Percentiles rank a stretch among this genome's conserved stretches.
Evolutionary conservation across 2,113 vertebrate species (phyloP).

Genomic region (Rynchops niger): DNA sequence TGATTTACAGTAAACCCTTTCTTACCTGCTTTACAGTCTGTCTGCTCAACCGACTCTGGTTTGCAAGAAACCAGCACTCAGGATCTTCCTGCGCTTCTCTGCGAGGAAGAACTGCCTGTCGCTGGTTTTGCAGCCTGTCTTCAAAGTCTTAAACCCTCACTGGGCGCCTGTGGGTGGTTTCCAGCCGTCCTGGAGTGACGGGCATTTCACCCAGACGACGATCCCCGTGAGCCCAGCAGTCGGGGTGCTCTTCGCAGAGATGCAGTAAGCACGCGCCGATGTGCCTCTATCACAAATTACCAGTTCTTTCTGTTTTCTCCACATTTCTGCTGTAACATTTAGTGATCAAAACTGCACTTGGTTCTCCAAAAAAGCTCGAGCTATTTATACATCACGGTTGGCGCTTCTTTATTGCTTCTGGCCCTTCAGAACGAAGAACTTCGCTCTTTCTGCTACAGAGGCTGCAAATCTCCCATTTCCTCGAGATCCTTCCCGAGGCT

Average conservation of each 20-base stretch:
- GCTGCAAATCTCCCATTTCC: neutral
- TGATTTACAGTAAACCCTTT: neutral
- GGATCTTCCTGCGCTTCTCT: neutral
- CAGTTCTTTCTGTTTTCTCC: neutral
- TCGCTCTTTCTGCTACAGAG: neutral
- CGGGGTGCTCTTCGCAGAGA: neutral
- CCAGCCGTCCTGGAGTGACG: neutral
- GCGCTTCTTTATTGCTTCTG: neutral
- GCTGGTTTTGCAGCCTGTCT: neutral
- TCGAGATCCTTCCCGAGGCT: neutral
- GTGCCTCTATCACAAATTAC: neutral
- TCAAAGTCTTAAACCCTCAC: neutral
- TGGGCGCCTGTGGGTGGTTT: neutral
- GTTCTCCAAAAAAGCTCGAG: neutral
- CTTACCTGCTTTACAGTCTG: neutral
- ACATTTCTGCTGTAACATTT: neutral
- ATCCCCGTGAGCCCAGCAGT: fast-evolving
- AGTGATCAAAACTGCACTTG: neutral
- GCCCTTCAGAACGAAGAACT: neutral
- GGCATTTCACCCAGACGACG: fast-evolving
- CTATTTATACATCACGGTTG: neutral
- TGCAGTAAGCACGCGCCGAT: too few species aligned
- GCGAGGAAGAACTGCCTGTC: neutral
- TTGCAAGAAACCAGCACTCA: neutral
- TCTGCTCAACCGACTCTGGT: neutral